Conservation (phyloP, 2,888 invertebrate genomes). For the Cybosia mesomella region DNA sequence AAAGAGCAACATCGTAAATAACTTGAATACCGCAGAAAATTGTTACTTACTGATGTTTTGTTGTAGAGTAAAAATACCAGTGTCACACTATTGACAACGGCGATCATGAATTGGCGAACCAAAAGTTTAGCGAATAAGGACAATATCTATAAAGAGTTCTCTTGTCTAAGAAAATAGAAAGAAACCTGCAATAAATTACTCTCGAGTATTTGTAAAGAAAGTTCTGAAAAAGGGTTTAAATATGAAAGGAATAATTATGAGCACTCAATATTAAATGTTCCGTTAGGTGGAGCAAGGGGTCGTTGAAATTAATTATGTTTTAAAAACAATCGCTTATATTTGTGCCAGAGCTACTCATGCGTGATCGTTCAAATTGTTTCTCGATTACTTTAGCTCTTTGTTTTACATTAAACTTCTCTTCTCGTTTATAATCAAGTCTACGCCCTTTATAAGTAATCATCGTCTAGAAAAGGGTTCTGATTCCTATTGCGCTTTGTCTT, state of each 20-base stretch:
- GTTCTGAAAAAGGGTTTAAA: constrained; percentile 79
- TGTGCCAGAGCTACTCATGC: constrained; percentile 82
- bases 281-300: constrained; percentile 81
- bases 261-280: constrained; percentile 87
- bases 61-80: not conserved
- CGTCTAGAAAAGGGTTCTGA: constrained; percentile 38
- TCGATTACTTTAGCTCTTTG: constrained; percentile 84
- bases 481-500: constrained; percentile 33
- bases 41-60: not conserved
- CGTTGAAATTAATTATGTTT: constrained; percentile 85
- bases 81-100: constrained; percentile 1
- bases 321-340: constrained; percentile 86
- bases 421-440: constrained; percentile 56
- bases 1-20: not conserved
- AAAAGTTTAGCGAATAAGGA: constrained; percentile 14
- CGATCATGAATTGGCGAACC: not conserved
- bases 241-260: constrained; percentile 85
- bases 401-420: constrained; percentile 82
- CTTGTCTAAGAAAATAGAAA: constrained; percentile 56
- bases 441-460: constrained; percentile 44
- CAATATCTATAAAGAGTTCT: constrained; percentile 25
- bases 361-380: constrained; percentile 84
- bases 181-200: constrained; percentile 64
- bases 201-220: constrained; percentile 73
- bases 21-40: not conserved